Percentiles rank a stretch among this genome's conserved stretches.
Evolutionary conservation across 2,797 vertebrate genomes (phyloP).

Genomic region (Alca torda): DNA sequence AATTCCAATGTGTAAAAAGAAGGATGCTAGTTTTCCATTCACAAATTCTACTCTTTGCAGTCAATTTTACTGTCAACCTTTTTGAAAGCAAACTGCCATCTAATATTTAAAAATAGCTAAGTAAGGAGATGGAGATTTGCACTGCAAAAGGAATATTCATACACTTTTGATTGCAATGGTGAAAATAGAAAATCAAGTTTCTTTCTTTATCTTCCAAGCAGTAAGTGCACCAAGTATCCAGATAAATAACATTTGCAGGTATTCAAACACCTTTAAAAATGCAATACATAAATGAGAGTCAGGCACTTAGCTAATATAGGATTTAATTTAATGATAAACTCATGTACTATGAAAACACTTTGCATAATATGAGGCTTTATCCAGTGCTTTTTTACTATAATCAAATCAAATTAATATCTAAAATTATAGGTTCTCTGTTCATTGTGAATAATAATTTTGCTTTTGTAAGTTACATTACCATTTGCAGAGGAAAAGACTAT

Average conservation of each 20-base stretch:
- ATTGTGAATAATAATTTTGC: neutral
- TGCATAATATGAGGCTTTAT: neutral
- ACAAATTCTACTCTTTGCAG: neutral
- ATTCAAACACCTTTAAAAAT: neutral
- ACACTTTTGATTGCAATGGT: neutral
- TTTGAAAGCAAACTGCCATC: neutral
- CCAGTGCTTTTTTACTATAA: neutral
- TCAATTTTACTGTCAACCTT: neutral
- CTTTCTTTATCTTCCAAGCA: neutral
- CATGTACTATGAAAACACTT: neutral
- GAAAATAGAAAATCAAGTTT: neutral
- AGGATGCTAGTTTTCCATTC: neutral
- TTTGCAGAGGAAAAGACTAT: neutral
- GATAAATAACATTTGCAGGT: neutral
- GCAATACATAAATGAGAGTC: neutral
- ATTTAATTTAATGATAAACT: neutral
- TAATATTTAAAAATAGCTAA: neutral
- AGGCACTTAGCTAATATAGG: neutral
- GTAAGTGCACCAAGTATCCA: neutral
- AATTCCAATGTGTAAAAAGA: neutral
- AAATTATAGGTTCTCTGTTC: conserved; percentile 12
- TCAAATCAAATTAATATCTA: conserved; percentile 18
- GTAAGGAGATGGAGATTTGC: neutral
- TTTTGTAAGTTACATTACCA: neutral
- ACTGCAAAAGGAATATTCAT: neutral